Base-by-base conservation (phyloP, 2,888 invertebrate genomes). In the Odontocolon sp. region DNA sequence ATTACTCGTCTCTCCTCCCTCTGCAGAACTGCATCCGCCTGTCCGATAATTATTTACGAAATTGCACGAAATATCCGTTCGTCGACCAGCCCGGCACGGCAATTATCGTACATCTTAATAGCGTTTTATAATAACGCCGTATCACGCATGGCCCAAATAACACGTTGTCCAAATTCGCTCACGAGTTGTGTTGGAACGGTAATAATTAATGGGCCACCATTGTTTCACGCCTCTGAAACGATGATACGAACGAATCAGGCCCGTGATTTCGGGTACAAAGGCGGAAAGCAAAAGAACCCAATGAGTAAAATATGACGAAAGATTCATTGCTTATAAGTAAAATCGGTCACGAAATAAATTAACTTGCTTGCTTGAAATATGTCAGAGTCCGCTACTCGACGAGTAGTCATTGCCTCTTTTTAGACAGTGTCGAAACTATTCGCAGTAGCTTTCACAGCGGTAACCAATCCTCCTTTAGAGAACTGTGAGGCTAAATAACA, bases 101-200 rank as follows among this genome's bases (percentile, higher is more conserved):
- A 82, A 82, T 81, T 84, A 84, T 82, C 82, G 82, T 81, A 80
- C 80, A 81, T 84, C 83, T 83, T 83, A 83, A 83, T 84, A 82
- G 80, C 80, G 79, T 81, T 81, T 83, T 82, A 80, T 83, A 83
- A 84, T 81, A 83, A 81, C 78, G 78, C 78, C 80, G 74, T 74
- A 83, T 81, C 83, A 82, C 81, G 84, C 80, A 80, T 80, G 81
- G 76, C 70, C 81, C 69, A 82, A 81, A 83, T 82, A 85, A 85
- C 82, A 82, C 78, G 83, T 82, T 83, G 71, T 76, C 76, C 57
- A 59, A 57, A 64, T 68, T 64, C 36, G 38, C 57, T 72, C 57
- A 47, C 66, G 67, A 67, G 59, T 52, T 73, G 66, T 42, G 72
- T 72, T 75, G 76, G 79, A 77, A 64, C 80, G 74, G 79, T 77